phyloP scores from a whole-genome alignment of 2,888 invertebrate species.

The Archips crataeganus region DNA sequence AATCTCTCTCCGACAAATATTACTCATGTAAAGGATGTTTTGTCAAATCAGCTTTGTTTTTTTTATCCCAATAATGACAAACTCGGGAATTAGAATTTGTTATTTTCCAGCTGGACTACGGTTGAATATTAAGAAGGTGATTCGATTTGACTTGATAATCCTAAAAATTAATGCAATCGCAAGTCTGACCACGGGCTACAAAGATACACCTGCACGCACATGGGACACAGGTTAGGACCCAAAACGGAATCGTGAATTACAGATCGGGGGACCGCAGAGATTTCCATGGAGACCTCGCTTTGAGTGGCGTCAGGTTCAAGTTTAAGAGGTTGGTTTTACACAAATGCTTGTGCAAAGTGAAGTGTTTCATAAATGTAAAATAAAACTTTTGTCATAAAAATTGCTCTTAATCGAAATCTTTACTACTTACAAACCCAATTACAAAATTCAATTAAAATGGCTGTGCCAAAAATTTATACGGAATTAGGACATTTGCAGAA shows the following conservation, averaged over 20 bases:
- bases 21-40: not conserved
- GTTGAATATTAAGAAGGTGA: not conserved
- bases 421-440: not conserved
- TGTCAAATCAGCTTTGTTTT: not conserved
- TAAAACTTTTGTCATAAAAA: not conserved
- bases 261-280: not conserved
- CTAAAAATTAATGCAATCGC: not conserved
- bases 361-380: not conserved
- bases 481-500: not conserved
- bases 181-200: not conserved
- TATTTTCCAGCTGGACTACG: no score
- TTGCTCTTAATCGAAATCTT: not conserved
- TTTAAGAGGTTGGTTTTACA: not conserved
- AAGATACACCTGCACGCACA: not conserved
- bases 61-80: not conserved
- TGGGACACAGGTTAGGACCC: not conserved
- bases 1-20: not conserved
- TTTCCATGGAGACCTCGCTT: not conserved
- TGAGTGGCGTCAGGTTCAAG: conserved; percentile 2
- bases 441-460: not conserved
- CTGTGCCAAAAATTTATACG: not conserved
- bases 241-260: not conserved
- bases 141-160: not conserved
- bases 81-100: no score
- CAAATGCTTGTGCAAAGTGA: not conserved